Evolutionary conservation across 1,140 invertebrate genomes (phyloP).

Genomic region (Zaprionus kolodkinae): DNA sequence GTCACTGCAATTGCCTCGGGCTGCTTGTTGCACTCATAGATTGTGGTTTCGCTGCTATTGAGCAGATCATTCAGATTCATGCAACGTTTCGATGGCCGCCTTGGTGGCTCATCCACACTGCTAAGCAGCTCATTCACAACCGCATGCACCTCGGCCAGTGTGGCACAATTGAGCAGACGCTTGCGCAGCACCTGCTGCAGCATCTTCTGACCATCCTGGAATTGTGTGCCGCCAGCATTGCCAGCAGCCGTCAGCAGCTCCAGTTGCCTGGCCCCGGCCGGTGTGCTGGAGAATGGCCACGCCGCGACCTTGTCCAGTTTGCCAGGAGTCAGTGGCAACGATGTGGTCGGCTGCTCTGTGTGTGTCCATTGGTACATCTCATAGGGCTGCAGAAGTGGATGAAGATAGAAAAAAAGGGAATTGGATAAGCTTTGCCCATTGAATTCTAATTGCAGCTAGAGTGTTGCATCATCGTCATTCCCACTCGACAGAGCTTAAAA

Average conservation of each 20-base stretch:
- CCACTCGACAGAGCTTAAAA: slow-evolving; percentile 68
- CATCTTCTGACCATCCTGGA: slow-evolving; percentile 52
- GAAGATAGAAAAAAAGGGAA: slow-evolving; percentile 1
- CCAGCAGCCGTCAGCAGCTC: slow-evolving; percentile 4
- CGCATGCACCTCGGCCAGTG: slow-evolving; percentile 70
- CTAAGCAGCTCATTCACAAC: slow-evolving; percentile 76
- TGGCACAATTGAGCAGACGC: slow-evolving; percentile 71
- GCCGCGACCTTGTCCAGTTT: slow-evolving; percentile 85
- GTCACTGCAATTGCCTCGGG: no score
- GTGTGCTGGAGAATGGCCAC: slow-evolving; percentile 77
- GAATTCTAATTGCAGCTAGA: slow-evolving; percentile 68
- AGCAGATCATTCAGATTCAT: slow-evolving; percentile 72
- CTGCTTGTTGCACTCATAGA: slow-evolving; percentile 71
- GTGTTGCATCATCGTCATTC: slow-evolving; percentile 47
- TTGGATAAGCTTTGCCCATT: slow-evolving; percentile 56
- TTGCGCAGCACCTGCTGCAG: slow-evolving; percentile 70
- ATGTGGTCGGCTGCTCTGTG: slow-evolving; percentile 88
- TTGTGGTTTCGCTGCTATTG: slow-evolving; percentile 72
- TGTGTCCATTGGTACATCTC: slow-evolving; percentile 95
- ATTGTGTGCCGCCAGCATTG: background rate
- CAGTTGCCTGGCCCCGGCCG: slow-evolving; percentile 38
- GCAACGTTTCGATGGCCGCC: slow-evolving; percentile 70
- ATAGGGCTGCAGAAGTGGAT: slow-evolving; percentile 87
- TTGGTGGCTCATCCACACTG: slow-evolving; percentile 62
- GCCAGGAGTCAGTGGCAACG: slow-evolving; percentile 89